Evolutionary conservation across 2,888 invertebrate species (phyloP).

Genomic region (Tortricodes alternella): DNA sequence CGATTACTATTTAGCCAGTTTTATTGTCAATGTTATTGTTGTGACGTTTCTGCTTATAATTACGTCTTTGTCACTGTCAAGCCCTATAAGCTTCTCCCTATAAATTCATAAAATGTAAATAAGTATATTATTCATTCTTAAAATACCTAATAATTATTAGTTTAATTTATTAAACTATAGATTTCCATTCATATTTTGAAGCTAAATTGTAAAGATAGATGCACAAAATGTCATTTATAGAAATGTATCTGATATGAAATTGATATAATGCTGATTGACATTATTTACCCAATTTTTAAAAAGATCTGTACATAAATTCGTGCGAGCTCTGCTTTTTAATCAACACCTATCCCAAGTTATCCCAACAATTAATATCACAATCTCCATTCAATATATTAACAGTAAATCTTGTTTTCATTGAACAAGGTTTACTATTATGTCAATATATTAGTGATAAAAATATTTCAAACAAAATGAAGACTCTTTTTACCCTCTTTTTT

Average conservation of each 20-base stretch:
- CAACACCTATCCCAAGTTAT: no score
- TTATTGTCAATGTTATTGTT: slow-evolving; percentile 58
- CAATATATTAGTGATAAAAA: no score
- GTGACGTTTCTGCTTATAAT: slow-evolving; percentile 28
- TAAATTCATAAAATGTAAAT: slow-evolving; percentile 35
- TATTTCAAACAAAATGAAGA: no score
- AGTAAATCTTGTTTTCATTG: no score
- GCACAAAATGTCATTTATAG: slow-evolving; percentile 53
- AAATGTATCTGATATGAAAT: slow-evolving; percentile 70
- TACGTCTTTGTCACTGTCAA: slow-evolving; percentile 20
- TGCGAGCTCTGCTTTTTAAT: slow-evolving; percentile 40
- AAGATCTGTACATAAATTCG: slow-evolving; percentile 54
- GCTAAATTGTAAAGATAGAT: slow-evolving; percentile 51
- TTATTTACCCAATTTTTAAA: slow-evolving; percentile 64
- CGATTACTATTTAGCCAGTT: slow-evolving; percentile 35
- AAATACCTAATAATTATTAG: slow-evolving; percentile 14
- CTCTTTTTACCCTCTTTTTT: slow-evolving; percentile 9
- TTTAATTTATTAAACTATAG: slow-evolving; percentile 23
- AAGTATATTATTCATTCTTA: slow-evolving; percentile 22
- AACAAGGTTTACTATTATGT: no score
- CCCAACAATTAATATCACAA: slow-evolving; percentile 56
- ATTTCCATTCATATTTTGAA: slow-evolving; percentile 29
- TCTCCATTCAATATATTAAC: no score
- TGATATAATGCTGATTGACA: slow-evolving; percentile 77
- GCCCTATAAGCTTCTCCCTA: slow-evolving; percentile 32